Percentiles rank a stretch among this genome's conserved stretches.
phyloP scores from a whole-genome alignment of 2,888 invertebrate genomes.

The Lasioglossum pauxillum region DNA sequence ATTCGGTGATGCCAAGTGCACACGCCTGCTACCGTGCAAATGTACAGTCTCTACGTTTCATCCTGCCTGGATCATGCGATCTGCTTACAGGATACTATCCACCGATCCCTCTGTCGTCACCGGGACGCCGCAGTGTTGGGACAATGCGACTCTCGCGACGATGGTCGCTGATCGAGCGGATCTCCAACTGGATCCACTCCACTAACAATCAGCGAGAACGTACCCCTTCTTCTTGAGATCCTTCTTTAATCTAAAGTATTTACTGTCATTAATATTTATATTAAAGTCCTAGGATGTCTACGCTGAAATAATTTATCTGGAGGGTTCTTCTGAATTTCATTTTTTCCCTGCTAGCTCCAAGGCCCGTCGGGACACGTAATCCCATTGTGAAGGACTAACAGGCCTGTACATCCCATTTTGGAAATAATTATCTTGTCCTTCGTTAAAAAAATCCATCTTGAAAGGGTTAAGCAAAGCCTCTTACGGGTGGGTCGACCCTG shows the following conservation, averaged over 20 bases:
- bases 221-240: not conserved
- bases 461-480: conserved; percentile 2
- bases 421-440: not conserved
- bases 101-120: not conserved
- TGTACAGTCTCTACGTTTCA: conserved; percentile 43
- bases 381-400: not conserved
- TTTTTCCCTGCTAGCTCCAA: not conserved
- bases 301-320: not conserved
- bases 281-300: not conserved
- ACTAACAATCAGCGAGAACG: not conserved
- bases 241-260: not conserved
- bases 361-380: not conserved
- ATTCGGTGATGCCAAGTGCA: conserved; percentile 44
- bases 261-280: not conserved
- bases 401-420: not conserved
- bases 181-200: not conserved
- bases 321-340: not conserved
- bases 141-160: not conserved
- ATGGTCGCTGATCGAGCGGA: not conserved
- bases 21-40: conserved; percentile 45
- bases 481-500: not conserved
- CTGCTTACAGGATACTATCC: not conserved
- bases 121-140: not conserved
- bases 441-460: conserved; percentile 3
- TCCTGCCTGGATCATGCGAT: not conserved